Conservation (phyloP, 1,140 invertebrate species). For the Drosophila asahinai region DNA sequence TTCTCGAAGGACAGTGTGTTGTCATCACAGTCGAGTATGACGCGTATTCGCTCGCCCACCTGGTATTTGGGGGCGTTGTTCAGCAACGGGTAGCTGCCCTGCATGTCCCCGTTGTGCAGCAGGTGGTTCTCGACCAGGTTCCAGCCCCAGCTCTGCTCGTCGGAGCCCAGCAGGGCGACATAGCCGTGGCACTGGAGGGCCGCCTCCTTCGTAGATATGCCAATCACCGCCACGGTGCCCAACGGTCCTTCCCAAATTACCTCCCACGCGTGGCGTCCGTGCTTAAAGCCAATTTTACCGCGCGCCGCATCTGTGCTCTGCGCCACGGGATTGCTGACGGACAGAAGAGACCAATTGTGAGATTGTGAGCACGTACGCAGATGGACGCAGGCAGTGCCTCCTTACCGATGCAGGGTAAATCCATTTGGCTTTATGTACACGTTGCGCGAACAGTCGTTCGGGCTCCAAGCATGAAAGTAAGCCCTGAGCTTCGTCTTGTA, state of each 20-base stretch:
- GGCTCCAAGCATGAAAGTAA: slow-evolving; percentile 98
- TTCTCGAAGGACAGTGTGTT: slow-evolving; percentile 99
- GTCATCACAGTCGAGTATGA: slow-evolving; percentile 98
- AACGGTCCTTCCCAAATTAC: slow-evolving; percentile 99
- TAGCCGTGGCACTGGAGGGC: slow-evolving; percentile 96
- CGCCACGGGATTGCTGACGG: slow-evolving; percentile 94
- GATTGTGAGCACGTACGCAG: background rate
- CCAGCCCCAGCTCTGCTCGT: slow-evolving; percentile 99
- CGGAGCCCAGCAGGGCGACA: slow-evolving; percentile 96
- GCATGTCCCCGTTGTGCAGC: slow-evolving; percentile 97
- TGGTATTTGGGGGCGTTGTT: slow-evolving; percentile 99
- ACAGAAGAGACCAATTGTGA: slow-evolving; percentile 44
- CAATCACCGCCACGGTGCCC: slow-evolving; percentile 97
- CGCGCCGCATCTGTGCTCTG: slow-evolving; percentile 99
- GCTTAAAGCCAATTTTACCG: slow-evolving; percentile 96
- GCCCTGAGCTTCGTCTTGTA: slow-evolving; percentile 98
- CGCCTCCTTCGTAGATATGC: slow-evolving; percentile 97
- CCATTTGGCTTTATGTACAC: slow-evolving; percentile 98
- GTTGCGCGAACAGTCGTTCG: slow-evolving; percentile 98
- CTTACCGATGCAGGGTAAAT: slow-evolving; percentile 95
- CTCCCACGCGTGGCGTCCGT: slow-evolving; percentile 98
- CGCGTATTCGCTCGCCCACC: slow-evolving; percentile 98
- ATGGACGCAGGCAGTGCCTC: slow-evolving; percentile 38
- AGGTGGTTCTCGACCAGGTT: slow-evolving; percentile 99
- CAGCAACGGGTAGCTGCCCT: slow-evolving; percentile 97